phyloP scores from a whole-genome alignment of 2,797 vertebrate species.

The Melanitta fusca region DNA sequence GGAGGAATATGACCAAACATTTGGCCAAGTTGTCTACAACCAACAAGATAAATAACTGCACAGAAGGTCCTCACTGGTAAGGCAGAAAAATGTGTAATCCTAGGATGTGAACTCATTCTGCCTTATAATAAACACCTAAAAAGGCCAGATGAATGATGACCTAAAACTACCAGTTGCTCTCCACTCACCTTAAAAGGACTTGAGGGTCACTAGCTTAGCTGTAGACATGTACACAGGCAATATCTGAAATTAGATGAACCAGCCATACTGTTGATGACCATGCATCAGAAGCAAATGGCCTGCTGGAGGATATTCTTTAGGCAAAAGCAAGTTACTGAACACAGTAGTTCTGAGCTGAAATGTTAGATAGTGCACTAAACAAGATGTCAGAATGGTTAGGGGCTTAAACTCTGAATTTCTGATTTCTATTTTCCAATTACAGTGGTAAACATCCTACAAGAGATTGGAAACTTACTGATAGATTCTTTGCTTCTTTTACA shows the following conservation, averaged over 20 bases:
- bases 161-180: not conserved
- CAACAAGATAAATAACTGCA: not conserved
- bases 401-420: not conserved
- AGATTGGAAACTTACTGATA: not conserved
- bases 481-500: not conserved
- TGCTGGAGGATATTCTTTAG: not conserved
- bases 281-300: not conserved
- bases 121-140: not conserved
- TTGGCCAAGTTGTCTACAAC: not conserved
- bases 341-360: not conserved
- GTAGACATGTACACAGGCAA: not conserved
- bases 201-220: not conserved
- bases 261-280: not conserved
- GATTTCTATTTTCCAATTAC: not conserved
- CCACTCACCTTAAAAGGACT: not conserved
- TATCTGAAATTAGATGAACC: not conserved
- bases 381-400: not conserved
- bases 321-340: not conserved
- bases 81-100: not conserved
- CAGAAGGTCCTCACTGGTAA: not conserved
- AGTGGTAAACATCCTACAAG: not conserved
- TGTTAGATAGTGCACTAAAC: not conserved
- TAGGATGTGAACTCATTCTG: not conserved
- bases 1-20: not conserved
- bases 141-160: not conserved